Conservation (phyloP, 2,797 vertebrate genomes). For the Pseudotriccus pelzelni region DNA sequence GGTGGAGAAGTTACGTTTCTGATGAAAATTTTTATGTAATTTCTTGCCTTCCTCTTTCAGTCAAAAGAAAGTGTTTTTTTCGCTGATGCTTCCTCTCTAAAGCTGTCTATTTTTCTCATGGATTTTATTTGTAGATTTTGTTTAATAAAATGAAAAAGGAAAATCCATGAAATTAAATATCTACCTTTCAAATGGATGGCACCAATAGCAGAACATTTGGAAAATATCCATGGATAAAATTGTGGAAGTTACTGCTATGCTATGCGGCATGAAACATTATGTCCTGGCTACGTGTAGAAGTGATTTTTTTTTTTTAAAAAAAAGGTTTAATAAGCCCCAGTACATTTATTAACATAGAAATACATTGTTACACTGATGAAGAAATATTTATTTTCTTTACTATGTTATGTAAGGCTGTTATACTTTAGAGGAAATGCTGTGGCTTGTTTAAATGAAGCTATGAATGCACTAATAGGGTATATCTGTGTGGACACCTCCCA, state of each 20-base stretch:
- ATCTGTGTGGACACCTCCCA: slow-evolving; percentile 1
- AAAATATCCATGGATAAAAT: neutral
- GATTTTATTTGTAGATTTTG: neutral
- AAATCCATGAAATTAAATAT: slow-evolving; percentile 30
- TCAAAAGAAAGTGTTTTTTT: neutral
- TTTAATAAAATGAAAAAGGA: slow-evolving; percentile 4
- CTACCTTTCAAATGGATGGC: slow-evolving; percentile 18
- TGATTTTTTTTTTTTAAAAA: neutral
- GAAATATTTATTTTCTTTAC: slow-evolving; percentile 24
- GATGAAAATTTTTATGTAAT: slow-evolving; percentile 68
- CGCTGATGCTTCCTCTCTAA: slow-evolving; percentile 7
- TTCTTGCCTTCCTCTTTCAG: slow-evolving; percentile 50
- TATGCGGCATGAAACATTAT: neutral
- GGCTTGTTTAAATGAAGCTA: slow-evolving; percentile 43
- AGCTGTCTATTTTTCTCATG: slow-evolving; percentile 11
- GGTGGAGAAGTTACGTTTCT: slow-evolving; percentile 60
- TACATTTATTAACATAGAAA: slow-evolving; percentile 21
- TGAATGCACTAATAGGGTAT: neutral
- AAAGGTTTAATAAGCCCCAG: neutral
- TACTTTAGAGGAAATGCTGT: slow-evolving; percentile 44
- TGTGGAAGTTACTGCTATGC: neutral
- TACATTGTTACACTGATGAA: slow-evolving; percentile 28
- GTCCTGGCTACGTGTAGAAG: slow-evolving; percentile 18
- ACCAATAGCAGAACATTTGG: neutral
- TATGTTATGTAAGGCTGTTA: neutral